Evolutionary conservation across 1,140 invertebrate species (phyloP), one percentile per base, ranked within the genome.

Genomic region (Apocrypta bakeri): DNA sequence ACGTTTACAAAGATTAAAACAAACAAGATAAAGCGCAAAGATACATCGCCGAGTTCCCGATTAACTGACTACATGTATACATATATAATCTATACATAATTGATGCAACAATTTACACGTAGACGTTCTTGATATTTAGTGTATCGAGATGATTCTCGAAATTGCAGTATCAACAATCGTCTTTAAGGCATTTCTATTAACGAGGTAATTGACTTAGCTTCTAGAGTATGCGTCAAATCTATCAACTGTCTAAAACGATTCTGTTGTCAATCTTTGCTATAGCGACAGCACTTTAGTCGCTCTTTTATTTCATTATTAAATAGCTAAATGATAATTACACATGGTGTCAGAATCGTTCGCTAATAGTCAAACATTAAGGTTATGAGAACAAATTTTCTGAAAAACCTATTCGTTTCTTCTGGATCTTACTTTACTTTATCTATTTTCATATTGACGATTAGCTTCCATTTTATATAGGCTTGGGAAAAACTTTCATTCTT

Each of bases 81-180:
- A 56, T 56, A 64, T n/a, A 64, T 24, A 64, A 24, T 64, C 8
- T 66, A 66, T 2, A 24, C 1, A 63, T 29, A 29, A 74, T 66
- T 24, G 42, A 42, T 25, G 29, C 37, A 77, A 77, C 9, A 40
- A 82, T 72, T 40, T 61, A 77, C 37, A 72, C 29, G n/a, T 77
- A 77, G 81, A 72, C 33, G 73, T 77, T 82, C 64, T 48, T 82
- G 42, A 71, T 72, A 11, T 61, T 72, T 79, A 63, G 2, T 72
- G 68, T 72, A 72, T 79, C 48, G 31, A 79, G 48, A 69, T 4
- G n/a, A 33, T 74, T 27, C 33, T 81, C 37, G 25, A 42, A 31
- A 31, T 66, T n/a, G 64, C 12, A n/a, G 48, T 31, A 73, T 73
- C 71, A 42, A 74, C 69, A 61, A 74, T 81, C 61, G 66, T 64